Conservation (phyloP, 2,888 invertebrate species). For the Villa cingulata region DNA sequence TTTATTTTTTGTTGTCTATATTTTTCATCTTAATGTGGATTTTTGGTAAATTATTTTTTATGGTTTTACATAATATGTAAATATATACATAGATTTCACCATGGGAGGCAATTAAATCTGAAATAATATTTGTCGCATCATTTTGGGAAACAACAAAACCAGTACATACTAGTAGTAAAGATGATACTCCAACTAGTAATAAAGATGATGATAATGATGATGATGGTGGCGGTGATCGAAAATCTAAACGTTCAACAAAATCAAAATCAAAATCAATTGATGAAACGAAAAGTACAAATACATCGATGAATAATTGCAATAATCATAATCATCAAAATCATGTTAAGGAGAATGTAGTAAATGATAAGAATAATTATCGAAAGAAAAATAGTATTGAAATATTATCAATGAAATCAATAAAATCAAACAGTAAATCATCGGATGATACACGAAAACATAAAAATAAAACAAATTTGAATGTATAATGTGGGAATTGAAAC, state of each 20-base stretch:
- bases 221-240: too few species aligned
- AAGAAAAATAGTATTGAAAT: background rate
- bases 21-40: too few species aligned
- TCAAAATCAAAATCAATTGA: slow-evolving; percentile 16
- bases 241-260: slow-evolving; percentile 25
- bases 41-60: slow-evolving; percentile 1
- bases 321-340: background rate
- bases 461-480: background rate
- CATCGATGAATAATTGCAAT: background rate
- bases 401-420: background rate
- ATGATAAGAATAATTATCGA: too few species aligned
- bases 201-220: slow-evolving; percentile 6
- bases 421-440: background rate
- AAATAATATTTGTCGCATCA: slow-evolving; percentile 56
- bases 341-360: too few species aligned
- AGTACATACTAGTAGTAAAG: slow-evolving; percentile 34
- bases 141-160: slow-evolving; percentile 63
- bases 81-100: slow-evolving; percentile 44
- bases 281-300: background rate
- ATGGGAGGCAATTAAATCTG: slow-evolving; percentile 52
- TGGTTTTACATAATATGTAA: background rate
- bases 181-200: background rate
- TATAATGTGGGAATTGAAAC: too few species aligned
- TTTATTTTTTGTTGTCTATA: background rate
- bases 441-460: background rate